Percentiles rank a stretch among this genome's conserved stretches.
phyloP scores from a whole-genome alignment of 92 coral and sea anemone genomes.

The Palythoa grandiflora region DNA sequence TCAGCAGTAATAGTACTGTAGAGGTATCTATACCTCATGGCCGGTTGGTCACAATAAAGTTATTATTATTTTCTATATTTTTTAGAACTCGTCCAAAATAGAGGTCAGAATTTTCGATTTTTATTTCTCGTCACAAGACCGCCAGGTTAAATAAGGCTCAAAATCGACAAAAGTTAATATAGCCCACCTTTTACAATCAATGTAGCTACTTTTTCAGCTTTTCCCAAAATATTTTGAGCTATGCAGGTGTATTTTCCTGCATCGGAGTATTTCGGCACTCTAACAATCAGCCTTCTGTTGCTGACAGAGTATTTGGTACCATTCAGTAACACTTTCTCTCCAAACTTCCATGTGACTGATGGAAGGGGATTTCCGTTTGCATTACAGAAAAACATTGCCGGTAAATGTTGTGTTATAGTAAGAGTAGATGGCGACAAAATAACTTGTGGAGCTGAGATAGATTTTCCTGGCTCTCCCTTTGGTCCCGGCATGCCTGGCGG shows the following conservation, averaged over 20 bases:
- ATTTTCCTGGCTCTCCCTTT: neutral
- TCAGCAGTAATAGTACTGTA: too few species aligned
- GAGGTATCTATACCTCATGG: too few species aligned
- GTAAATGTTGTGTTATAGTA: neutral
- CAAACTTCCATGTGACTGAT: neutral
- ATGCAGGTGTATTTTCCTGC: conserved; percentile 13
- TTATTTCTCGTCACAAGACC: too few species aligned
- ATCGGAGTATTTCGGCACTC: neutral
- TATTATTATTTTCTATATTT: too few species aligned
- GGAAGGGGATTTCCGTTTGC: neutral
- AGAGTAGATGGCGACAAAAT: neutral
- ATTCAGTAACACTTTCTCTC: neutral
- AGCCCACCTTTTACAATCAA: neutral
- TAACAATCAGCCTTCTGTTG: neutral
- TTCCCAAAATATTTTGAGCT: neutral
- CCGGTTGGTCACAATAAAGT: too few species aligned
- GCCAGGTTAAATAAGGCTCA: too few species aligned
- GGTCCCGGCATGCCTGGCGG: neutral
- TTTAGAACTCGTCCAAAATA: too few species aligned
- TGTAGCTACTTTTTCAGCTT: neutral
- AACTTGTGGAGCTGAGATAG: neutral
- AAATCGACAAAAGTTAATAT: too few species aligned
- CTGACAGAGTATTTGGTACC: neutral
- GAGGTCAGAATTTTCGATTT: too few species aligned
- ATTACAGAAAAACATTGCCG: neutral